Percentiles rank a stretch among this genome's conserved stretches.
These are phyloP conservation scores for Dipus sagitta DNA, from an alignment of 2,797 vertebrate species.

Conservation along the genomic window DNA sequence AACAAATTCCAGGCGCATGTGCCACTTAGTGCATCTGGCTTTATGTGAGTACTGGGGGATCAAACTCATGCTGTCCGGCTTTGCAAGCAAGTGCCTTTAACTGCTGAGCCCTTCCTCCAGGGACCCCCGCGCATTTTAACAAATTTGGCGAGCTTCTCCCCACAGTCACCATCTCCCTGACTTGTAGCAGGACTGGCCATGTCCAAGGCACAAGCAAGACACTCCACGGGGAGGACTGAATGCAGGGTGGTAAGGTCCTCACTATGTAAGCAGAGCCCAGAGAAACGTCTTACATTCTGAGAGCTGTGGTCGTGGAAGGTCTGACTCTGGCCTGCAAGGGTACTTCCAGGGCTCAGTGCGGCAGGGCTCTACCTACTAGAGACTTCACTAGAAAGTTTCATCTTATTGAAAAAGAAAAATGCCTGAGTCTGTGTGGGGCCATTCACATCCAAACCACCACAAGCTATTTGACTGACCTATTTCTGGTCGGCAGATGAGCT, in stretches of 20 bases:
- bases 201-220: neutral
- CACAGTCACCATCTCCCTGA: neutral
- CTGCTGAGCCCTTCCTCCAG: no score
- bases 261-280: neutral
- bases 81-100: no score
- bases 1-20: no score
- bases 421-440: no score
- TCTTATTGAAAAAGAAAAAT: no score
- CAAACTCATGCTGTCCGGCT: no score
- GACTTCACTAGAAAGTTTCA: no score
- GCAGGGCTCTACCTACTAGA: no score
- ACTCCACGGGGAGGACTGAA: neutral
- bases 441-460: no score
- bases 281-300: neutral
- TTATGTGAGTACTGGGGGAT: no score
- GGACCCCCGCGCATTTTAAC: neutral
- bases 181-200: neutral
- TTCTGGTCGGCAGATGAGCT: neutral
- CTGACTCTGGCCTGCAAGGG: neutral
- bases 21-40: no score
- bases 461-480: rapidly evolving
- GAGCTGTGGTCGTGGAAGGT: neutral
- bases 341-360: neutral
- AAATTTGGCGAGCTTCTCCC: neutral
- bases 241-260: neutral